phyloP scores from a whole-genome alignment of 2,797 vertebrate species.

The Micrastur ruficollis region DNA sequence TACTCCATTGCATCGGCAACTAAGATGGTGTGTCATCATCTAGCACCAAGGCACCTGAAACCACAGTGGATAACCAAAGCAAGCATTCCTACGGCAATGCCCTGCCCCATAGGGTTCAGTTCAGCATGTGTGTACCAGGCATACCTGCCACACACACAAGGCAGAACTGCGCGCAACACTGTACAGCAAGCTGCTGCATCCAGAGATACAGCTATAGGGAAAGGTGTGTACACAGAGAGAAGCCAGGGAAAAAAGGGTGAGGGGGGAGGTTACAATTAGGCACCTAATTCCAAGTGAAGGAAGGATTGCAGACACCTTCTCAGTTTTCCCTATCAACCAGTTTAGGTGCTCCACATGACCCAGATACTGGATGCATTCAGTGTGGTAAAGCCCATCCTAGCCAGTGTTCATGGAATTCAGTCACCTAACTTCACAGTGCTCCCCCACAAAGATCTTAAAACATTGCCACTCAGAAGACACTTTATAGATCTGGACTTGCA shows the following conservation, averaged over 20 bases:
- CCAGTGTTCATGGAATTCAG: not conserved
- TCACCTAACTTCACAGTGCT: not conserved
- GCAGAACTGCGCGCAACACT: not conserved
- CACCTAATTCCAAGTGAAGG: not conserved
- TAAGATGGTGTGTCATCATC: not conserved
- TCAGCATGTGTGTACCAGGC: rapidly evolving
- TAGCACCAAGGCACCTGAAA: not conserved
- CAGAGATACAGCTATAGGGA: not conserved
- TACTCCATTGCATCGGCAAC: not conserved
- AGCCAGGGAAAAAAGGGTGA: rapidly evolving
- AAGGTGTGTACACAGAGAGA: not conserved
- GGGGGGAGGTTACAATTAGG: not conserved
- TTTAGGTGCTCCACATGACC: not conserved
- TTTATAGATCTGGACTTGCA: not conserved
- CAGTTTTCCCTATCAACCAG: not conserved
- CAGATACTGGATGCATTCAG: not conserved
- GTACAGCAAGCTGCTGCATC: not conserved
- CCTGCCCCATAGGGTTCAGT: not conserved
- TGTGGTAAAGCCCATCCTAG: not conserved
- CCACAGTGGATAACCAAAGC: rapidly evolving
- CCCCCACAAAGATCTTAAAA: not conserved
- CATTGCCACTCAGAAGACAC: not conserved
- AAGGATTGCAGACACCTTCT: not conserved
- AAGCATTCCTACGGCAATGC: not conserved
- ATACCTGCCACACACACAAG: not conserved